These are phyloP conservation scores for Galaxea fascicularis DNA, from an alignment of 92 coral and sea anemone species.

Conservation along the genomic window DNA sequence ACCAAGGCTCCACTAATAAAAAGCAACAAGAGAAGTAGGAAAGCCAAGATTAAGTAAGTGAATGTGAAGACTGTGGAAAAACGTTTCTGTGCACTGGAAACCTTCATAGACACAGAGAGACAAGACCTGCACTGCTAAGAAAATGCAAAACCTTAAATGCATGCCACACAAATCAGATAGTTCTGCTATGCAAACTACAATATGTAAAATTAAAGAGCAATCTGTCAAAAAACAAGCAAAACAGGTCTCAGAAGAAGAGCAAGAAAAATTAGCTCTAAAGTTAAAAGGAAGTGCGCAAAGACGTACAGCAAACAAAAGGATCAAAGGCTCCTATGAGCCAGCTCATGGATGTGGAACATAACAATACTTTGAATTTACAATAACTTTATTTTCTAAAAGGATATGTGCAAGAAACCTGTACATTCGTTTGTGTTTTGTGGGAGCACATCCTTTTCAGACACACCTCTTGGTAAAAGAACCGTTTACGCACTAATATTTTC, in stretches of 20 bases:
- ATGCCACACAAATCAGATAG: not conserved
- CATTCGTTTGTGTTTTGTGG: no score
- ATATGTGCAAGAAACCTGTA: no score
- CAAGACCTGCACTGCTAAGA: slow-evolving; percentile 15
- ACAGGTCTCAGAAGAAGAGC: slow-evolving; percentile 20
- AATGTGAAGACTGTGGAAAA: slow-evolving; percentile 28
- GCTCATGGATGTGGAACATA: no score
- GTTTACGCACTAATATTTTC: no score
- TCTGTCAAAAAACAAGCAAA: slow-evolving; percentile 17
- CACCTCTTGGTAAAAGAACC: no score
- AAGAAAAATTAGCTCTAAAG: slow-evolving; percentile 24
- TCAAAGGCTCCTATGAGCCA: no score
- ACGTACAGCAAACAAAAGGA: slow-evolving; percentile 24
- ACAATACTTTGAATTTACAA: no score
- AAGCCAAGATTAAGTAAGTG: not conserved
- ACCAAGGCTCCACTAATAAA: not conserved
- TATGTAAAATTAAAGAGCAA: slow-evolving; percentile 30
- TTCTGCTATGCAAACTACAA: slow-evolving; percentile 7
- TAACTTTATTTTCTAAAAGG: no score
- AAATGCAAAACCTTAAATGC: not conserved
- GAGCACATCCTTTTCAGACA: no score
- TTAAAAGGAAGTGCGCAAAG: slow-evolving; percentile 57
- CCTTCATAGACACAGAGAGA: slow-evolving; percentile 33
- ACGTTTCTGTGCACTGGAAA: slow-evolving; percentile 32
- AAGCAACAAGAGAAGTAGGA: slow-evolving; percentile 14